Base-by-base conservation (phyloP, 2,113 vertebrate genomes). In the Pluvialis apricaria region DNA sequence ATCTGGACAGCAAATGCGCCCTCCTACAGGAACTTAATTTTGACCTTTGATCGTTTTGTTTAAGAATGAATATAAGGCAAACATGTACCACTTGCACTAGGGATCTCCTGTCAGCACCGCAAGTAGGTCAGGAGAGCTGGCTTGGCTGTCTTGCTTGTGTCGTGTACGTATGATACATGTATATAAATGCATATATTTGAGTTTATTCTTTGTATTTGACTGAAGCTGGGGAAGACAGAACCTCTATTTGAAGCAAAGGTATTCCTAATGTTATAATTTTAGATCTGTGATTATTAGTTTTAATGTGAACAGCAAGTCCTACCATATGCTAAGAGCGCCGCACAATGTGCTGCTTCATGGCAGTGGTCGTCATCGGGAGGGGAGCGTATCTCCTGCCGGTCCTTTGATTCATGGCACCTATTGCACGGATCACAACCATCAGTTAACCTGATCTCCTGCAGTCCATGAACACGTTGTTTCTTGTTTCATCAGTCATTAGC, bases 1-100 rank as follows among this genome's bases (percentile, higher is more conserved):
- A 97, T 97, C 96, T 97, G 97, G 96, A 94, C 42, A 93, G 8
- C 97, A 97, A 97, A 97, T 97, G 97, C 64, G 93, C 78, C 90
- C 57, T 95, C 38, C 70, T 82, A 10, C 3, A 4, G 91, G 61
- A 96, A 15, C 71, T 76, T 55, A 5, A 79, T 16, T 76, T 49
- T 88, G 88, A 88, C 92, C 93, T 85, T 42, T 86, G 94, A 81
- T 94, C 65, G 0, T 77, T 86, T 45, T 73, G 86, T 44, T 38
- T 34, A 51, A 38, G 88, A 88, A 62, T 31, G 49, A 82, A 26
- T 69, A 5, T 5, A 79, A 76, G 75, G 66, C 70, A 69, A 96
- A 81, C 2, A 9, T 55, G 79, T 47, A 90, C 78, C 18, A 2
- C 86, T 68, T 72, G 65, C 77, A 34, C 61, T 4, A 15, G 91